Base-by-base conservation (phyloP, 1,140 invertebrate species). In the Monochamus saltuarius region DNA sequence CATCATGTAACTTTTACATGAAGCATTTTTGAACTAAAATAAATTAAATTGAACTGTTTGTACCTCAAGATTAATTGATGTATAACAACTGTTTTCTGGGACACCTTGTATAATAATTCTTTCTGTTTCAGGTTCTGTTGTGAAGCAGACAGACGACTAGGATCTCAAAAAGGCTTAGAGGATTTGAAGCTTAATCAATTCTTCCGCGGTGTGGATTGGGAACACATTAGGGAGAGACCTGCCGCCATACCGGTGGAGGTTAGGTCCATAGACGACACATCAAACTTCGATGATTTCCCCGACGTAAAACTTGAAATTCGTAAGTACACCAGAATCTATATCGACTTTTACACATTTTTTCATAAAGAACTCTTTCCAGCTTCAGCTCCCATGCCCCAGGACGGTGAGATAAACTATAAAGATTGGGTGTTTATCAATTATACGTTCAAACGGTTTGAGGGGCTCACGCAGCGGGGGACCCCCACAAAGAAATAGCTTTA, bases 351-450 rank as follows among this genome's bases (percentile, higher is more conserved):
- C 39, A 2, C 39, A 13, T 34, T n/a, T 40, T 40, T 40, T 40
- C 39, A 40, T 13, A 16, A 40, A 40, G 11, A 40, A 40, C 2
- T 40, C 17, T 54, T 56, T 86, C 38, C 81, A 92, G 90, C 92
- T 67, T 86, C 91, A 59, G 89, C 90, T 51, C 89, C 91, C 17
- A 82, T 88, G 74, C 83, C 88, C 40, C 87, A 90, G 76, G 90
- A 92, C 70, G 90, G 90, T 50, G 91, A 93, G 76, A 86, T 90
- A 59, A 89, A 87, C 63, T 91, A 93, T 78, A 98, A 98, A 81
- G 96, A 98, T 81, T 98, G 95, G 95, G 95, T 99, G 50, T 99
- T 99, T 79, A 97, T 99, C 72, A 99, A 99, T 81, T 99, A 99
- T 78, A 99, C 97, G 59, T 99, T 98, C 83, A 98, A 99, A 79